Evolutionary conservation across 2,113 vertebrate genomes (phyloP).

Genomic region (Ia io): DNA sequence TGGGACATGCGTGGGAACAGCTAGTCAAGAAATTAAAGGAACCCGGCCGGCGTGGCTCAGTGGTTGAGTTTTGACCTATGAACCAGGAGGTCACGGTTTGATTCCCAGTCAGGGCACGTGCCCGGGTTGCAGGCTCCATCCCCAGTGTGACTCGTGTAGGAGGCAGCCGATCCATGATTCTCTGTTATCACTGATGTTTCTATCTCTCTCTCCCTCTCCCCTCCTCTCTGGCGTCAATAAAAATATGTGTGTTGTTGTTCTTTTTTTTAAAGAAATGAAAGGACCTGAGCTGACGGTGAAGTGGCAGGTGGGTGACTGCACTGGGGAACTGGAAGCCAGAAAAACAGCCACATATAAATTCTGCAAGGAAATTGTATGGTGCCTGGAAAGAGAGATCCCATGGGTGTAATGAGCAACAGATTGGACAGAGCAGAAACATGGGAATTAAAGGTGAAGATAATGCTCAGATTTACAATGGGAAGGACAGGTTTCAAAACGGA

Average conservation of each 20-base stretch:
- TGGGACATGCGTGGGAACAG: neutral
- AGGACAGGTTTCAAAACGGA: neutral
- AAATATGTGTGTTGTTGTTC: too few relatives aligned
- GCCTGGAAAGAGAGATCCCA: neutral
- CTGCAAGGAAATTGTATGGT: neutral
- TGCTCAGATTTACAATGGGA: neutral
- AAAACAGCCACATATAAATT: neutral
- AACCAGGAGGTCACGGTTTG: too few relatives aligned
- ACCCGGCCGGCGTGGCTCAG: too few relatives aligned
- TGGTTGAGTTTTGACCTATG: too few relatives aligned
- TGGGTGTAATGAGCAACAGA: neutral
- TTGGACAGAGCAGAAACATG: neutral
- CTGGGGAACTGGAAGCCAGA: neutral
- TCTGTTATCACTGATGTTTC: too few relatives aligned
- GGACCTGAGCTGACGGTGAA: neutral
- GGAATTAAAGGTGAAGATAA: neutral
- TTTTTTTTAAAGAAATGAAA: too few relatives aligned
- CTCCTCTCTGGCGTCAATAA: too few relatives aligned
- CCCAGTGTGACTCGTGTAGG: rapidly evolving
- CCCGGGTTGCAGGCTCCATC: too few relatives aligned
- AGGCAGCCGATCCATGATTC: too few relatives aligned
- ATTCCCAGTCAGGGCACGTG: too few relatives aligned
- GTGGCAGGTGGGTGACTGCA: neutral
- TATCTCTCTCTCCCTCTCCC: too few relatives aligned
- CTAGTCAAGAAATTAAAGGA: neutral